Conservation (phyloP, 1,140 invertebrate genomes). For the Drosophila cardini region DNA sequence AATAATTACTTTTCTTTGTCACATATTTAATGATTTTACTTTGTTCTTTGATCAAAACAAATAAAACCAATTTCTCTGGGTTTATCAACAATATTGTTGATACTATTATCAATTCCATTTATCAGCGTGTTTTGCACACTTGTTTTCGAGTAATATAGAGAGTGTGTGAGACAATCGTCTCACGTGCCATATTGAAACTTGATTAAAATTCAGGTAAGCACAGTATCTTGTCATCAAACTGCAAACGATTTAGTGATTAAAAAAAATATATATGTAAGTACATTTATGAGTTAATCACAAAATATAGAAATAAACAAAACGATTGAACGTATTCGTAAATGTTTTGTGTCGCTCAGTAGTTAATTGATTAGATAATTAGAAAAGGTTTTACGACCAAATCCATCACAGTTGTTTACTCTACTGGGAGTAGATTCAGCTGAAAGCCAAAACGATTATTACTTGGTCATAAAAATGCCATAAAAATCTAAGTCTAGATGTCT, state of each 20-base stretch:
- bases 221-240: conserved; percentile 11
- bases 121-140: conserved; percentile 21
- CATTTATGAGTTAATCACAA: background rate
- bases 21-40: background rate
- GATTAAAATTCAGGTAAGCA: conserved; percentile 19
- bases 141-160: conserved; percentile 6
- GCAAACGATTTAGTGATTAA: background rate
- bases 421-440: conserved; percentile 11
- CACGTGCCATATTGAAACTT: conserved; percentile 17
- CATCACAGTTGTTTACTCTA: conserved; percentile 36
- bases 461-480: background rate
- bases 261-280: background rate
- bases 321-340: conserved; percentile 4
- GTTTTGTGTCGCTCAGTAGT: background rate
- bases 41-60: conserved; percentile 12
- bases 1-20: background rate
- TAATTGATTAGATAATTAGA: conserved; percentile 20
- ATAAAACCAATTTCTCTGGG: conserved; percentile 22
- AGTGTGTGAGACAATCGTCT: background rate
- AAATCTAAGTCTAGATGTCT: background rate
- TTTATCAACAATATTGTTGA: conserved; percentile 29
- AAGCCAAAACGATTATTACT: conserved; percentile 31
- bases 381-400: conserved; percentile 1
- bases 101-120: conserved; percentile 6
- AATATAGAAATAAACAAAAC: background rate